These are phyloP conservation scores for Epizoanthus rinbou DNA, from an alignment of 92 coral and sea anemone species.

Conservation along the genomic window DNA sequence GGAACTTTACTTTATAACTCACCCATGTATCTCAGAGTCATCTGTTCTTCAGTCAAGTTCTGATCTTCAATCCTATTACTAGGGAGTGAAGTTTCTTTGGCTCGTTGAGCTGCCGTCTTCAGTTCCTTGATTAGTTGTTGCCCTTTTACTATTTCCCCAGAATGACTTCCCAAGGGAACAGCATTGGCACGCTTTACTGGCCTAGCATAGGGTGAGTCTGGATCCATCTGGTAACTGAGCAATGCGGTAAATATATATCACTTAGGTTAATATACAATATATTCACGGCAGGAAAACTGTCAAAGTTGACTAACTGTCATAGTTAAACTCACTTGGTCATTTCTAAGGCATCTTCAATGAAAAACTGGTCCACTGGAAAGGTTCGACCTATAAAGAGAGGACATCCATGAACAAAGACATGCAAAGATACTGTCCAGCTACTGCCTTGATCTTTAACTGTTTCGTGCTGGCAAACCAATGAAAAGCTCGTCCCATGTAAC, in stretches of 20 bases:
- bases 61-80: slow-evolving; percentile 63
- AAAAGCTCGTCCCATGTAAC: too few relatives aligned
- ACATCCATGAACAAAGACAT: not conserved
- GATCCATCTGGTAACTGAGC: slow-evolving; percentile 74
- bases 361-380: slow-evolving; percentile 82
- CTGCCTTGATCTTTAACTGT: not conserved
- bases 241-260: not conserved
- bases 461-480: too few relatives aligned
- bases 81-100: slow-evolving; percentile 48
- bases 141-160: slow-evolving; percentile 50
- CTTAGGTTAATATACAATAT: not conserved
- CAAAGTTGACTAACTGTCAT: not conserved
- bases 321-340: slow-evolving; percentile 60
- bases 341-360: slow-evolving; percentile 79
- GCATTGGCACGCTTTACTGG: slow-evolving; percentile 69
- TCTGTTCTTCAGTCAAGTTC: slow-evolving; percentile 67
- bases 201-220: slow-evolving; percentile 76
- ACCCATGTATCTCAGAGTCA: slow-evolving; percentile 77
- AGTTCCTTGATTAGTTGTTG: slow-evolving; percentile 58
- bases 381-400: slow-evolving; percentile 67
- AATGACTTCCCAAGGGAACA: slow-evolving; percentile 41
- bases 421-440: not conserved
- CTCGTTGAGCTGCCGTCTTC: slow-evolving; percentile 39
- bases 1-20: not conserved
- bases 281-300: too few relatives aligned